Conservation (phyloP, 2,797 vertebrate genomes). For the Anableps anableps region DNA sequence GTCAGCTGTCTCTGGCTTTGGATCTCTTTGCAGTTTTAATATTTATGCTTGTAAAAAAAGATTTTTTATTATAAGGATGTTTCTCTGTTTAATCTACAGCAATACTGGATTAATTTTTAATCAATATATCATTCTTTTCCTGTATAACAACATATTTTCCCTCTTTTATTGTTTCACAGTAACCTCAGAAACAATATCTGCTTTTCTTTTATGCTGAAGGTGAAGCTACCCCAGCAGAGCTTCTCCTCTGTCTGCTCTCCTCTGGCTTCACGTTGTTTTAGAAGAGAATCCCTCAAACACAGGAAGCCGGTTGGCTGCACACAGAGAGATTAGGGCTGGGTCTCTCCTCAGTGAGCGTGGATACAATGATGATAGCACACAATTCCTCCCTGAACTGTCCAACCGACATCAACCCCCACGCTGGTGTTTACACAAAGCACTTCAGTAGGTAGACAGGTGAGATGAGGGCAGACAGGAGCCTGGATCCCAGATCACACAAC, state of each 20-base stretch:
- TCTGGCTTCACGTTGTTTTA: conserved; percentile 37
- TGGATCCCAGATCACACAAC: conserved; percentile 57
- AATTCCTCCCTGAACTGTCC: background rate
- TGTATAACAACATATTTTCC: background rate
- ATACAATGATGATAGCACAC: conserved; percentile 9
- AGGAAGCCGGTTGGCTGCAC: conserved; percentile 79
- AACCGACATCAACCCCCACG: background rate
- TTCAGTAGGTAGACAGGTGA: background rate
- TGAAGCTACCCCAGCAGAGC: conserved; percentile 18
- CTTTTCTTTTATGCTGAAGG: conserved; percentile 41
- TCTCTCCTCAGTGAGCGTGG: conserved; percentile 31
- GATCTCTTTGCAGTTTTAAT: background rate
- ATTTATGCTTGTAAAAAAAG: background rate
- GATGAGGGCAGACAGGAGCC: conserved; percentile 11
- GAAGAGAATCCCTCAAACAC: conserved; percentile 62
- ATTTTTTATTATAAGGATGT: background rate
- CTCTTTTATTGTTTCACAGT: background rate
- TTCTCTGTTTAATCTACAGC: background rate
- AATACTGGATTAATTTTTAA: background rate
- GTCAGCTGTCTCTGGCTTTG: background rate
- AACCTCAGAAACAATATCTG: background rate
- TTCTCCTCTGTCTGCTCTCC: background rate
- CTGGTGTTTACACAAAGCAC: background rate
- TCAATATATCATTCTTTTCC: background rate
- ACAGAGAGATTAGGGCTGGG: conserved; percentile 66